A percentile compares a stretch with the other conserved stretches of the same genome.
phyloP scores from a whole-genome alignment of 64 coral and sea anemone genomes.

The Montipora foliosa region DNA sequence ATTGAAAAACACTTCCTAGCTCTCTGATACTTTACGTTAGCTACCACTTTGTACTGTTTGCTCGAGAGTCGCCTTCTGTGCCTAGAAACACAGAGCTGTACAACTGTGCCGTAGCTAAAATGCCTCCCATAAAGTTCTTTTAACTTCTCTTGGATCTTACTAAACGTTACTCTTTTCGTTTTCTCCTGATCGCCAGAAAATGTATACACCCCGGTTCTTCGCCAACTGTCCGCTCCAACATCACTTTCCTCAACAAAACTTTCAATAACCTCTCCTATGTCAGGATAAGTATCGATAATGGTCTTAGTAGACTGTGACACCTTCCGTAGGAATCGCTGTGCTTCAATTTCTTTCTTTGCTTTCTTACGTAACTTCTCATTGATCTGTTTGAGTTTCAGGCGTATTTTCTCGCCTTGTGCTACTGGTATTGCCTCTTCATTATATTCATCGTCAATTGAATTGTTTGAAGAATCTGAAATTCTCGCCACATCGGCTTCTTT shows the following conservation, averaged over 20 bases:
- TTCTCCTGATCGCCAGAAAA: conserved; percentile 65
- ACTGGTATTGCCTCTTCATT: not conserved
- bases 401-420: conserved; percentile 20
- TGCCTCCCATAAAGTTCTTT: conserved; percentile 18
- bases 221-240: conserved; percentile 63
- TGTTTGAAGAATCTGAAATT: not conserved
- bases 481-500: conserved; percentile 1
- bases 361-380: conserved; percentile 35
- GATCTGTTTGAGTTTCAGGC: conserved; percentile 35
- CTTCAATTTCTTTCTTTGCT: conserved; percentile 63
- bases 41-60: conserved; percentile 68
- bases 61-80: conserved; percentile 60
- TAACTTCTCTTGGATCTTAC: conserved; percentile 47
- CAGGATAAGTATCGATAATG: conserved; percentile 36
- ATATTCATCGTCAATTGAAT: conserved; percentile 15
- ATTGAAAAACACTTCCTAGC: conserved; percentile 52
- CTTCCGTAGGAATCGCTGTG: conserved; percentile 39
- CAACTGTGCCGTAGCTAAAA: conserved; percentile 67
- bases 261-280: conserved; percentile 67
- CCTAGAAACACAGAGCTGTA: conserved; percentile 58
- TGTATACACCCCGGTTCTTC: conserved; percentile 71
- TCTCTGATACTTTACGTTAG: conserved; percentile 53
- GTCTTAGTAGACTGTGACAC: conserved; percentile 2
- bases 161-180: conserved; percentile 62
- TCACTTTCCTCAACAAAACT: conserved; percentile 51